Percentiles rank a stretch among this genome's conserved stretches.
Conservation (phyloP, 2,113 vertebrate genomes). For the Alaudala cheleensis region DNA sequence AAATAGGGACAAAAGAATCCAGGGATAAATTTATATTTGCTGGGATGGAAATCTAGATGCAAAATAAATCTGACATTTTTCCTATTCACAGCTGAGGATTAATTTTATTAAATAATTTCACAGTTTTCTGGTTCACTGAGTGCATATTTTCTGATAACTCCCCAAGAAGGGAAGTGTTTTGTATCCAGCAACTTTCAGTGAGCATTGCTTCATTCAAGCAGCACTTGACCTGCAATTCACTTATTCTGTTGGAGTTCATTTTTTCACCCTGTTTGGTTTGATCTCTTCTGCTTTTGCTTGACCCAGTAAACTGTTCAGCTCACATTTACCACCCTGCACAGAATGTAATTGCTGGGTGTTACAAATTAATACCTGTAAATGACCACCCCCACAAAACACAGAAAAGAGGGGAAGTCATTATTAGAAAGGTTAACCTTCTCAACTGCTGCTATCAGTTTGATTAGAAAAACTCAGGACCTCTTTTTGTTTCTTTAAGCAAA, state of each 20-base stretch:
- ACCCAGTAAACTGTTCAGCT: constrained; percentile 43
- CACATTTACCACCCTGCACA: constrained; percentile 6
- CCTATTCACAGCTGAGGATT: constrained; percentile 38
- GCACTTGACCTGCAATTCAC: constrained; percentile 13
- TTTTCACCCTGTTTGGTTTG: constrained; percentile 37
- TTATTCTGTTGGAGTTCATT: constrained; percentile 18
- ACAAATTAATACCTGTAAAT: constrained; percentile 33
- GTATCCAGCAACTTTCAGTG: background rate
- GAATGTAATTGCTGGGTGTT: constrained; percentile 14
- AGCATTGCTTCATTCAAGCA: background rate
- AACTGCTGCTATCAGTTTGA: background rate
- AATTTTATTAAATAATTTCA: constrained; percentile 47
- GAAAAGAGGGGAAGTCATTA: constrained; percentile 5
- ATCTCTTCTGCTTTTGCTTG: constrained; percentile 59
- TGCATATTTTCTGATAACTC: constrained; percentile 24
- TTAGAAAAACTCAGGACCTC: background rate
- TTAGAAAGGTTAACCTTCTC: constrained; percentile 33
- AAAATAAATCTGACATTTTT: constrained; percentile 53
- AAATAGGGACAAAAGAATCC: constrained; percentile 7
- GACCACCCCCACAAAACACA: background rate
- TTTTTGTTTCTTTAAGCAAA: constrained; percentile 42
- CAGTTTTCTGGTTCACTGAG: constrained; percentile 35
- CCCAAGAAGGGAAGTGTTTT: constrained; percentile 24
- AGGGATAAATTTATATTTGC: constrained; percentile 43
- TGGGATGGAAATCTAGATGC: constrained; percentile 45